phyloP scores from a whole-genome alignment of 2,113 vertebrate genomes.

The Lipophrys pholis region DNA sequence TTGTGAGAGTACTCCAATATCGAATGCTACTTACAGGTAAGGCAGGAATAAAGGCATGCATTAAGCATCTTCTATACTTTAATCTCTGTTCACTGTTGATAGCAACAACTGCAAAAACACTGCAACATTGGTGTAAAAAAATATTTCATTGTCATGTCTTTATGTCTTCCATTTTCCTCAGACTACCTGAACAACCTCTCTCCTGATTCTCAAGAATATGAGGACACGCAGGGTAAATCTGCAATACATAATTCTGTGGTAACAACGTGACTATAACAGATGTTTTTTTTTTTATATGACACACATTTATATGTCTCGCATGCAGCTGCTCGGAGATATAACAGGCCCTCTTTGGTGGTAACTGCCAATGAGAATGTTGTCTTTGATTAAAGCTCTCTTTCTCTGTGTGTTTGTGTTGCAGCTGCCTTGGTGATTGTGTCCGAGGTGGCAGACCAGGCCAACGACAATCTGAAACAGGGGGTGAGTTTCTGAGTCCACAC shows the following conservation, averaged over 20 bases:
- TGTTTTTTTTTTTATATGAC: background rate
- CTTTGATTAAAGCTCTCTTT: slow-evolving; percentile 35
- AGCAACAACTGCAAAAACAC: background rate
- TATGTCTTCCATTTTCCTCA: slow-evolving; percentile 69
- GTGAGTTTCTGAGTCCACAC: slow-evolving; percentile 82
- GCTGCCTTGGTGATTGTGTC: slow-evolving; percentile 92
- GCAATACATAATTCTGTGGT: background rate
- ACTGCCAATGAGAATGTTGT: slow-evolving; percentile 18
- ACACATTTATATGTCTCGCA: background rate
- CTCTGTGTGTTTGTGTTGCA: slow-evolving; percentile 75
- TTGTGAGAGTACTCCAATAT: slow-evolving; percentile 94
- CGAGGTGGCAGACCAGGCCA: slow-evolving; percentile 91
- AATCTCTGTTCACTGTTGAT: too few species aligned
- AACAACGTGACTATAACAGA: background rate
- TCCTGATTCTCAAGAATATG: slow-evolving; percentile 92
- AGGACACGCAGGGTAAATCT: slow-evolving; percentile 90
- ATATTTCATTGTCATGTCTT: background rate
- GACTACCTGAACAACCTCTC: slow-evolving; percentile 98
- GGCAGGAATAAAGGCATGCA: background rate
- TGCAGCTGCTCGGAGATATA: slow-evolving; percentile 22
- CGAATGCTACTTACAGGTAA: slow-evolving; percentile 94
- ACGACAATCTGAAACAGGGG: slow-evolving; percentile 94
- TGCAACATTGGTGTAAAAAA: background rate
- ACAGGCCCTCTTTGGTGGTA: slow-evolving; percentile 13
- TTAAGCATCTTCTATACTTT: too few species aligned